Base-by-base conservation (phyloP, 2,113 vertebrate species). In the Panurus biarmicus region DNA sequence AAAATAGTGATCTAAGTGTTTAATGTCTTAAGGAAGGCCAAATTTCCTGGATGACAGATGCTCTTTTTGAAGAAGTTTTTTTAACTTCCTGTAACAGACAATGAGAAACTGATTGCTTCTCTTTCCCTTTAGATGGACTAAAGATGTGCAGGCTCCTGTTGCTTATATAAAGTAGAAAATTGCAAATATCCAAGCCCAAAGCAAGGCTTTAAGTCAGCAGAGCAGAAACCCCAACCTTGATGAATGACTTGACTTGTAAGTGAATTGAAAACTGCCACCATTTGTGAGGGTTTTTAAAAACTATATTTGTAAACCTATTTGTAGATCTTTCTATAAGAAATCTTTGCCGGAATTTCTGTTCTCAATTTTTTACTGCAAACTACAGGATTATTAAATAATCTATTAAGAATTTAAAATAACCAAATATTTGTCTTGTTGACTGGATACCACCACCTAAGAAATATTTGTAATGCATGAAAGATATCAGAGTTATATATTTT, bases 91-190 rank as follows among this genome's bases (percentile, higher is more conserved):
- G 29, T 79, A n/a, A 42, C 25, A 26, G 50, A 38, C 58, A 82
- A 29, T 42, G 28, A 80, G 42, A 80, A 90, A 87, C 54, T 71
- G 73, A 79, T 69, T 66, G 36, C 64, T 83, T 90, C 38, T 93
- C n/a, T 94, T 94, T 83, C 47, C 66, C 95, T 96, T 71, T 76
- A 86, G 93, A 88, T 93, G 75, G 35, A 70, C 36, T 93, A 89
- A 89, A 51, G 69, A 50, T 60, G 23, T 33, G 4, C 57, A 19
- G 90, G 87, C 8, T 85, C 38, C 85, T 77, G 42, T 80, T 89
- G 35, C 47, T 48, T 85, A 13, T 71, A 19, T 93, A 83, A 93
- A 77, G 48, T 81, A 95, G 84, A 61, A 80, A 74, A 58, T 9
- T 75, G 50, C 65, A 58, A 85, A 26, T 85, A 94, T 73, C 58